Conservation (phyloP, 2,888 invertebrate species). For the Melanostoma mellinum region DNA sequence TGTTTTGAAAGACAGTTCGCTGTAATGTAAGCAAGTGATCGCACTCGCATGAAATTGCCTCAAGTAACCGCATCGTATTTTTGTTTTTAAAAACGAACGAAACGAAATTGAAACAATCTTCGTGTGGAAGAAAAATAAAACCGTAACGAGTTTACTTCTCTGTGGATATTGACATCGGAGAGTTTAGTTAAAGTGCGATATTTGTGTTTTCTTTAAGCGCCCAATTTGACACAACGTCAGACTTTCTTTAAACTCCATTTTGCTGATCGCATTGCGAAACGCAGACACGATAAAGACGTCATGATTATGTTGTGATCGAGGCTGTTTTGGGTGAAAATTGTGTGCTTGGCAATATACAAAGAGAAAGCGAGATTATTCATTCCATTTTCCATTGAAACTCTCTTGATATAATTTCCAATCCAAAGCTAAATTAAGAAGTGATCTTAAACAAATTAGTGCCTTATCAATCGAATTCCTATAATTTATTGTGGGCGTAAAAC, state of each 20-base stretch:
- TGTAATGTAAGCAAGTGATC: constrained; percentile 69
- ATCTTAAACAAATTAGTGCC: not conserved
- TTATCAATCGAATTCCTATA: constrained; percentile 25
- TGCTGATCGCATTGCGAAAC: constrained; percentile 55
- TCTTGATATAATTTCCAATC: constrained; percentile 11
- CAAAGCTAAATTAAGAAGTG: not conserved
- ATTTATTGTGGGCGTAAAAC: constrained; percentile 19
- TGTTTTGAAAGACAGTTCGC: constrained; percentile 61
- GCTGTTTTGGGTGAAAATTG: constrained; percentile 35
- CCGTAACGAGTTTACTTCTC: constrained; percentile 3
- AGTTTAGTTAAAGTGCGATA: not conserved
- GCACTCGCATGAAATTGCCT: constrained; percentile 30
- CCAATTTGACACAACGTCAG: constrained; percentile 39
- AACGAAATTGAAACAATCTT: constrained; percentile 50
- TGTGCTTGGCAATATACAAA: constrained; percentile 32
- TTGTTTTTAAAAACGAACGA: constrained; percentile 31
- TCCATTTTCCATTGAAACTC: constrained; percentile 17
- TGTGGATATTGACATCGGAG: constrained; percentile 33
- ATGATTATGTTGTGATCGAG: constrained; percentile 45
- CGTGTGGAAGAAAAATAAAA: constrained; percentile 12
- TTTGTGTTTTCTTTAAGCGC: constrained; percentile 6
- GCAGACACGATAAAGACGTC: constrained; percentile 39
- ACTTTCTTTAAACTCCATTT: constrained; percentile 42
- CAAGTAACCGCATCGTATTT: constrained; percentile 26
- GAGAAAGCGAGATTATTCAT: constrained; percentile 50